Conservation (phyloP, 30 jellyfish, hydroid and myxozoan species). For the Hydra vulgaris region DNA sequence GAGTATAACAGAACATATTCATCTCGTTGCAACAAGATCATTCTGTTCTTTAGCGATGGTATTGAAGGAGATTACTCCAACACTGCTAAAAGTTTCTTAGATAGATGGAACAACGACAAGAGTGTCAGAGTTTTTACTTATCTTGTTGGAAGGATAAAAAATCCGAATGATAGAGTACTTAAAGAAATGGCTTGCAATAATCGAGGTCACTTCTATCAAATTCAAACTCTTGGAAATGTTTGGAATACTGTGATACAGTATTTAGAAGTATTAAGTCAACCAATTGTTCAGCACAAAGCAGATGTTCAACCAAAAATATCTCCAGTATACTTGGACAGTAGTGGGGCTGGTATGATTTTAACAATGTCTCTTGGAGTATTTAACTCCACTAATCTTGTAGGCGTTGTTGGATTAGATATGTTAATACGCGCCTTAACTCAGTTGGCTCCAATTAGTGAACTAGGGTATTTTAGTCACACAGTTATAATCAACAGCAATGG, state of each 20-base stretch:
- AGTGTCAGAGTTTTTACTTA: conserved; percentile 64
- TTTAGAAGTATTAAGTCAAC: conserved; percentile 23
- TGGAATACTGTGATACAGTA: conserved; percentile 34
- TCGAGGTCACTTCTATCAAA: conserved; percentile 47
- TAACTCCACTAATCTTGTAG: neutral
- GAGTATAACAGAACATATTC: conserved; percentile 16
- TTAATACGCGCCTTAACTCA: neutral
- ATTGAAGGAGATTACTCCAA: conserved; percentile 26
- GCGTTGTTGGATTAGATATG: conserved; percentile 31
- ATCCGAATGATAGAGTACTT: conserved; percentile 60
- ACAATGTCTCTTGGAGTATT: conserved; percentile 21
- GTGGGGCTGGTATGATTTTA: conserved; percentile 34
- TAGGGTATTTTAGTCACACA: conserved; percentile 24
- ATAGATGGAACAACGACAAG: conserved; percentile 10
- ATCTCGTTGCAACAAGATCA: conserved; percentile 22
- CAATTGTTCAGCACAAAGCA: neutral
- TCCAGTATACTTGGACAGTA: conserved; percentile 28
- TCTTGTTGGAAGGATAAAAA: conserved; percentile 70
- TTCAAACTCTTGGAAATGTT: conserved; percentile 36
- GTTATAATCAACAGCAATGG: conserved; percentile 26
- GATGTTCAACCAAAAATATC: conserved; percentile 7
- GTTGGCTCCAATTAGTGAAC: neutral
- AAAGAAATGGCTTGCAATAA: conserved; percentile 66
- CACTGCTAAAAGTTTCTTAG: conserved; percentile 35
- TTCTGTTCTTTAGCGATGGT: conserved; percentile 49